Evolutionary conservation across 2,113 vertebrate genomes (phyloP).

Genomic region (Tylochromis polylepis): DNA sequence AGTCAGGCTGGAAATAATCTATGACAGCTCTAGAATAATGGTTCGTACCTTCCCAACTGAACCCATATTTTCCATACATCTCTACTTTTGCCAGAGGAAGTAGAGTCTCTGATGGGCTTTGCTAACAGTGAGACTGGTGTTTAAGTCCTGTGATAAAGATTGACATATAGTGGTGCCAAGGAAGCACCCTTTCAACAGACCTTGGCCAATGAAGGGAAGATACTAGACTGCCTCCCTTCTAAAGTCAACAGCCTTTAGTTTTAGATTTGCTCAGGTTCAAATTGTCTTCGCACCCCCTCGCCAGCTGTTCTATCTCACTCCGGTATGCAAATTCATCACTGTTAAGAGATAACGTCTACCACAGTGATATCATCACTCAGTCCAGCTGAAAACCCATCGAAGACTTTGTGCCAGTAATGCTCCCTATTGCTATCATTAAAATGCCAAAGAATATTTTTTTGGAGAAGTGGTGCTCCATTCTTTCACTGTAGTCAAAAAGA

Average conservation of each 20-base stretch:
- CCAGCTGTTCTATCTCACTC: neutral
- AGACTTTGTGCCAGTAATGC: neutral
- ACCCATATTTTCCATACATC: neutral
- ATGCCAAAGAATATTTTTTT: neutral
- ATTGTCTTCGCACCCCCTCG: neutral
- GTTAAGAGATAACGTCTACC: neutral
- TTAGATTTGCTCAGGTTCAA: neutral
- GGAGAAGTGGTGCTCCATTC: neutral
- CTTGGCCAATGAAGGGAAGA: neutral
- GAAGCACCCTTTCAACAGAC: neutral
- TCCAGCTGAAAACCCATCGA: neutral
- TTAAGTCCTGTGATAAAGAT: neutral
- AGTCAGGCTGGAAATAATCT: neutral
- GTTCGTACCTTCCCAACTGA: neutral
- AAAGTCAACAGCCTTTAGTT: neutral
- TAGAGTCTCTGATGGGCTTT: neutral
- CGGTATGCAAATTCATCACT: neutral
- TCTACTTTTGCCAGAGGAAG: neutral
- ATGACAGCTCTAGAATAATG: neutral
- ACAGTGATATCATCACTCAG: neutral
- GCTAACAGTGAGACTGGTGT: neutral
- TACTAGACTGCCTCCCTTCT: neutral
- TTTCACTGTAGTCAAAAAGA: neutral
- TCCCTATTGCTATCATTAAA: neutral
- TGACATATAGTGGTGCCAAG: accelerated